A percentile compares a stretch with the other conserved stretches of the same genome.
These are phyloP conservation scores for Cataglyphis albicans DNA, from an alignment of 2,888 invertebrate genomes.

Conservation along the genomic window DNA sequence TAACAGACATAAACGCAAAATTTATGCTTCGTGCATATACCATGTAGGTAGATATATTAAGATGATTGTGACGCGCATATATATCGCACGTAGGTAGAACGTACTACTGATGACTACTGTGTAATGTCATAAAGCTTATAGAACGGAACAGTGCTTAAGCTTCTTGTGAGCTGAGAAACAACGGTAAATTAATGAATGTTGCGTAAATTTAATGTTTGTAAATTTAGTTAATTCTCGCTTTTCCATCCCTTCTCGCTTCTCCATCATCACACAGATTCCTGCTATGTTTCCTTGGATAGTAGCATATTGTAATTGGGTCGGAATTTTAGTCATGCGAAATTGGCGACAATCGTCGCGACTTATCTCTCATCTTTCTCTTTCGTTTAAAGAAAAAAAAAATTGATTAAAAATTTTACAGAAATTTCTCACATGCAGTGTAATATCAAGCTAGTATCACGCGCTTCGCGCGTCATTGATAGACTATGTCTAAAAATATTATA, in stretches of 20 bases:
- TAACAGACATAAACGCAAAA: constrained; percentile 18
- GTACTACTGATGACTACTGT: neutral
- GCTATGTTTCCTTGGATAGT: neutral
- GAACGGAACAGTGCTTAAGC: neutral
- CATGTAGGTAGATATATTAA: neutral
- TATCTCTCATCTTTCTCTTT: neutral
- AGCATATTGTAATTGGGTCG: neutral
- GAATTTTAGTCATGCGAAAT: neutral
- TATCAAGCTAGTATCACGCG: neutral
- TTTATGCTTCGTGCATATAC: neutral
- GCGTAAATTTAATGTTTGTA: neutral
- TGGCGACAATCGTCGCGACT: neutral
- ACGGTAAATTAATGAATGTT: constrained; percentile 2
- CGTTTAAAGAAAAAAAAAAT: neutral
- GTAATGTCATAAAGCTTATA: constrained; percentile 21
- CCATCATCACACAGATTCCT: neutral
- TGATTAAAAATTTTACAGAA: neutral
- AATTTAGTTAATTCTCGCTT: neutral
- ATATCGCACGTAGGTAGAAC: neutral
- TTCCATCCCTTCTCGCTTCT: neutral
- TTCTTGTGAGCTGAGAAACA: neutral
- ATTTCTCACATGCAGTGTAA: neutral
- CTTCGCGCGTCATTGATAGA: neutral
- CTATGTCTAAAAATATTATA: neutral
- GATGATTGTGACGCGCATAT: constrained; percentile 11